Evolutionary conservation across 2,888 invertebrate genomes (phyloP).

Genomic region (Criorhina ranunculi): DNA sequence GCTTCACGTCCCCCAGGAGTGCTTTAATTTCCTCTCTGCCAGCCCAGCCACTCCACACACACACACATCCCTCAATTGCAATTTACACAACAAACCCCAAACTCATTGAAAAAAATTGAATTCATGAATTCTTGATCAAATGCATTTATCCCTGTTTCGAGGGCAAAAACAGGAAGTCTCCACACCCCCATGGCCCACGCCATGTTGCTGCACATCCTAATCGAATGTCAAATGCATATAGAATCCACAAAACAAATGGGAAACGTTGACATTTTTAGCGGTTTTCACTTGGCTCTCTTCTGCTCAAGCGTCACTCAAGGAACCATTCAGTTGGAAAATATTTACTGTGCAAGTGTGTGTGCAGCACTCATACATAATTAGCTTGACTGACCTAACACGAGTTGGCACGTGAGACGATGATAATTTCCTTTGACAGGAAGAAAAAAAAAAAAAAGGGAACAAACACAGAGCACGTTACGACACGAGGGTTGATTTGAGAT

Average conservation of each 20-base stretch:
- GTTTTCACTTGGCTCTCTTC: constrained; percentile 15
- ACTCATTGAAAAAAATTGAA: constrained; percentile 14
- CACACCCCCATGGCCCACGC: too few species aligned
- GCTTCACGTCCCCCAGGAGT: constrained; percentile 34
- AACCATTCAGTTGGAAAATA: constrained; percentile 29
- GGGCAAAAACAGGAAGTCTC: too few species aligned
- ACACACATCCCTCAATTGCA: too few species aligned
- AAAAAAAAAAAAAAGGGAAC: too few species aligned
- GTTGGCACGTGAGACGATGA: constrained; percentile 47
- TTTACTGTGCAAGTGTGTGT: constrained; percentile 27
- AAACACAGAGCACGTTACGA: too few species aligned
- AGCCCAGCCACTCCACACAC: too few species aligned
- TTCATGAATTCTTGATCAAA: constrained; percentile 59
- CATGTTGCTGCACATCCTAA: too few species aligned
- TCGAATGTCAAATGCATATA: neutral
- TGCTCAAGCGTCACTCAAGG: constrained; percentile 13
- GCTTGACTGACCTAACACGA: constrained; percentile 67
- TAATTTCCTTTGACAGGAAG: constrained; percentile 20
- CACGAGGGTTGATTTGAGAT: neutral
- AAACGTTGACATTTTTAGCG: constrained; percentile 57
- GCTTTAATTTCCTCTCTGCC: constrained; percentile 20
- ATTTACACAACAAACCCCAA: constrained; percentile 6
- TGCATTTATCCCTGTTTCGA: constrained; percentile 19
- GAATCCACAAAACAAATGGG: constrained; percentile 10
- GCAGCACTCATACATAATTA: constrained; percentile 42